phyloP scores from a whole-genome alignment of 2,888 invertebrate species.

The Ecdyonurus torrentis region DNA sequence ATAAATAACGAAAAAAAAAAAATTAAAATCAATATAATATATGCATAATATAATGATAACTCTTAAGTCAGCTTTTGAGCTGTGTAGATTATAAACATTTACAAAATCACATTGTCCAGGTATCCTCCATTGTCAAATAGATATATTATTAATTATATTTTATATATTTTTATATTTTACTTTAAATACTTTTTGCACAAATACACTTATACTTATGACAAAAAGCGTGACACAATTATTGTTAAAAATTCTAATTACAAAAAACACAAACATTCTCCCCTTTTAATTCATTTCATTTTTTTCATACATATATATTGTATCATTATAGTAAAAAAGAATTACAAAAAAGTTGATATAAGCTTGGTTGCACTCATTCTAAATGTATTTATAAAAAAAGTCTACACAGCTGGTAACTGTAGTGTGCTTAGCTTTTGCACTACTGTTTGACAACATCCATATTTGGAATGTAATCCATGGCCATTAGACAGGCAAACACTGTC shows the following conservation, averaged over 20 bases:
- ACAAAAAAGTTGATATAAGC: neutral
- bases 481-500: constrained; percentile 98
- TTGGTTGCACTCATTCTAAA: neutral
- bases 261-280: neutral
- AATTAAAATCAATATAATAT: neutral
- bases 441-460: constrained; percentile 44
- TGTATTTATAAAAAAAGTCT: neutral
- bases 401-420: neutral
- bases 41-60: neutral
- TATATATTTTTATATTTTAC: neutral
- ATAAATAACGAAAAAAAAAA: neutral
- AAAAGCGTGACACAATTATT: no score
- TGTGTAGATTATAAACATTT: neutral
- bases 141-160: neutral
- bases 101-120: neutral
- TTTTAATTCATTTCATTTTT: no score
- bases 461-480: constrained; percentile 93
- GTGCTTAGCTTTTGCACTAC: neutral
- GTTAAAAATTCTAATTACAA: neutral
- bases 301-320: no score
- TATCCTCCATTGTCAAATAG: neutral
- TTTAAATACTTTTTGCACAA: neutral
- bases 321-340: neutral
- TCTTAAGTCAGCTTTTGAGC: neutral
- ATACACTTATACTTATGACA: neutral